These are phyloP conservation scores for Propsilocerus akamusi DNA, from an alignment of 1,140 invertebrate genomes.

Conservation along the genomic window DNA sequence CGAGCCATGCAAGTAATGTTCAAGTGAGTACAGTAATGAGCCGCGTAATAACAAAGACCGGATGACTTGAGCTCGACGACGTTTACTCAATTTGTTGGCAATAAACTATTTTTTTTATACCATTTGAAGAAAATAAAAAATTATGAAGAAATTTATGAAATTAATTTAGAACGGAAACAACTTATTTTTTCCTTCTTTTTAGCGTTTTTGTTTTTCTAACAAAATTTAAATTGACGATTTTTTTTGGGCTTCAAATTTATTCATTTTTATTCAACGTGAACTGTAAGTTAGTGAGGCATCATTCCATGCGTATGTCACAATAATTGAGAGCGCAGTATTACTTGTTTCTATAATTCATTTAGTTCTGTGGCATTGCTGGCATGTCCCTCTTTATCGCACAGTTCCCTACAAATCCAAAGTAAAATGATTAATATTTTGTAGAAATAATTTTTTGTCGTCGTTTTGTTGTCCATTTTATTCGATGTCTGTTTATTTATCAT, in stretches of 20 bases:
- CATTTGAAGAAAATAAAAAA: not conserved
- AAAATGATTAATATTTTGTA: not conserved
- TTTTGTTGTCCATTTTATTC: too few relatives aligned
- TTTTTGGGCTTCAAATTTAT: not conserved
- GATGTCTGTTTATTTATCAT: not conserved
- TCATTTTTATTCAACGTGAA: not conserved
- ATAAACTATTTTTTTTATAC: not conserved
- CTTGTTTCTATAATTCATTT: too few relatives aligned
- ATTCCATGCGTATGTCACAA: not conserved
- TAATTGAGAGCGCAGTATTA: too few relatives aligned
- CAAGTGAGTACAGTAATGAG: not conserved
- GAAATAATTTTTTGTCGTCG: not conserved
- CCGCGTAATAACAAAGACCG: not conserved
- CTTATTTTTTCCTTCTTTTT: not conserved
- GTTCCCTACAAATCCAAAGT: too few relatives aligned
- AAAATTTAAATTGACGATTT: not conserved
- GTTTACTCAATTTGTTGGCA: not conserved
- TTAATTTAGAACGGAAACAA: not conserved
- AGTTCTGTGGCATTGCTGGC: too few relatives aligned
- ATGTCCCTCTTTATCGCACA: too few relatives aligned
- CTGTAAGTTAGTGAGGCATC: not conserved
- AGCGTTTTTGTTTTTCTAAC: not conserved
- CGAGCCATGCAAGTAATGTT: not conserved
- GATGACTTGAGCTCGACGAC: not conserved
- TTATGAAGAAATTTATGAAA: not conserved